These are phyloP conservation scores for Lutra lutra DNA, from an alignment of 2,797 vertebrate species.

Conservation along the genomic window DNA sequence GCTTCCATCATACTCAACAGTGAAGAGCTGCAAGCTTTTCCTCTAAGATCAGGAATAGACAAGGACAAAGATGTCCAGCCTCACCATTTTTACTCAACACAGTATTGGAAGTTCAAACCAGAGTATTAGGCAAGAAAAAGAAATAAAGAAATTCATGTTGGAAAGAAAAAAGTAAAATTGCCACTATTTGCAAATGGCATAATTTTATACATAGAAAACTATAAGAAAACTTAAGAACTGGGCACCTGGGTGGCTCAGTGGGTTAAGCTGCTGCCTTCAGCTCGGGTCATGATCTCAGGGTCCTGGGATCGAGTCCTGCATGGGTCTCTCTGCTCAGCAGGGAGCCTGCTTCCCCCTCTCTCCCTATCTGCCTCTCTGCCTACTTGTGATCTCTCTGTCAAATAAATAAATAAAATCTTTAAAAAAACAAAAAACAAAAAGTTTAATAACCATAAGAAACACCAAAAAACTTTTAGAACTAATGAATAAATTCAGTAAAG, in stretches of 20 bases:
- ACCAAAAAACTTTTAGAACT: not conserved
- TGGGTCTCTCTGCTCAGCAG: too few species aligned
- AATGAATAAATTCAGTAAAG: not conserved
- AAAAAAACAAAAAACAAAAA: too few species aligned
- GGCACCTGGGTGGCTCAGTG: too few species aligned
- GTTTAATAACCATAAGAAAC: not conserved
- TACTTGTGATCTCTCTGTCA: too few species aligned
- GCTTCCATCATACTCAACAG: not conserved
- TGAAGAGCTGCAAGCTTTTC: not conserved
- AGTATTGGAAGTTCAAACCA: not conserved
- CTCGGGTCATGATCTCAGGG: too few species aligned
- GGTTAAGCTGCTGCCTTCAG: too few species aligned
- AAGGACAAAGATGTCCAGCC: not conserved
- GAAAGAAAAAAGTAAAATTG: not conserved
- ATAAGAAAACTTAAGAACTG: not conserved
- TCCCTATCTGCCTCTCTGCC: too few species aligned
- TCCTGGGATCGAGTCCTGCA: too few species aligned
- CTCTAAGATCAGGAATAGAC: not conserved
- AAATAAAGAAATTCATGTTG: not conserved
- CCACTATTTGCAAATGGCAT: not conserved
- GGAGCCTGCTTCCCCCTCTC: too few species aligned
- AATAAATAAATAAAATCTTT: too few species aligned
- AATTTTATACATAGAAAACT: not conserved
- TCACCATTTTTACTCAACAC: not conserved
- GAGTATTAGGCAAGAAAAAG: not conserved